Evolutionary conservation across 2,113 vertebrate genomes (phyloP).

Genomic region (Atrichornis clamosus): DNA sequence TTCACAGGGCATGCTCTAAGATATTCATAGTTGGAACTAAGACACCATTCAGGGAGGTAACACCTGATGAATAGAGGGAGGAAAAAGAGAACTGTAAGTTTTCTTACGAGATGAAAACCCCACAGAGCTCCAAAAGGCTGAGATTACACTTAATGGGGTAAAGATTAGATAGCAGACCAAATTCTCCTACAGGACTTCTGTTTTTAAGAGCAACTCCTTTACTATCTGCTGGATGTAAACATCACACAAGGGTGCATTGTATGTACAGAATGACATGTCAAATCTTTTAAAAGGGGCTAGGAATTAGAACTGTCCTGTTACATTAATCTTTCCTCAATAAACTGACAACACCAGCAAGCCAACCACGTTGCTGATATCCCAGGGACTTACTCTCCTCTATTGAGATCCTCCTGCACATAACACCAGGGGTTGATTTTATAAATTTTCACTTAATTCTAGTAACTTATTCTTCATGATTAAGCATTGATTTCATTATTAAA

Average conservation of each 20-base stretch:
- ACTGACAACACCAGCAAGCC: background rate
- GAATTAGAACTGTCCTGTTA: background rate
- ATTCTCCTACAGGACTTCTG: background rate
- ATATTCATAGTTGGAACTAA: background rate
- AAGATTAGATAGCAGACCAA: background rate
- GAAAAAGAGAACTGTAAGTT: background rate
- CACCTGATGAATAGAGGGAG: background rate
- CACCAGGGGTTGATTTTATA: background rate
- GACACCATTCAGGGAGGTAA: background rate
- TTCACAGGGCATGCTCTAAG: background rate
- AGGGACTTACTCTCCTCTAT: background rate
- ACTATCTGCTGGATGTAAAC: background rate
- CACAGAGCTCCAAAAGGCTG: background rate
- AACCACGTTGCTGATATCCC: accelerated
- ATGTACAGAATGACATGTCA: accelerated
- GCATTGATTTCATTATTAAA: background rate
- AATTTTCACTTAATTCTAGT: background rate
- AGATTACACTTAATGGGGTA: background rate
- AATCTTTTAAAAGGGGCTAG: background rate
- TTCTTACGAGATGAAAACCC: background rate
- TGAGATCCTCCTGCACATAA: background rate
- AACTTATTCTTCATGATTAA: background rate
- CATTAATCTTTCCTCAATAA: background rate
- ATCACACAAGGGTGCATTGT: background rate
- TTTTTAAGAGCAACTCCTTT: background rate